These are phyloP conservation scores for Deroptyus accipitrinus DNA, from an alignment of 2,113 vertebrate species.

Conservation along the genomic window DNA sequence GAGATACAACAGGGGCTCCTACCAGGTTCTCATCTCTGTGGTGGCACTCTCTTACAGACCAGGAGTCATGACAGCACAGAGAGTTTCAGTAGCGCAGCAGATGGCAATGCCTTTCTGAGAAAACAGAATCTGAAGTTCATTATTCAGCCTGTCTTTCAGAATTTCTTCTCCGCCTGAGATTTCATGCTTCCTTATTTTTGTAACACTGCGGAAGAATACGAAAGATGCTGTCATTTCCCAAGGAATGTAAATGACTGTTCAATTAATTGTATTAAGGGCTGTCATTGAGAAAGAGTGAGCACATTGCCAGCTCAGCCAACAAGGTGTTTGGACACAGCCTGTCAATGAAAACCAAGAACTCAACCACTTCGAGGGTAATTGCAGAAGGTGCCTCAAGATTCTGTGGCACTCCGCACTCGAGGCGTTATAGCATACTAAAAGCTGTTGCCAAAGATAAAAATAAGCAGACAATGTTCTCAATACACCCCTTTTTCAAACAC, in stretches of 20 bases:
- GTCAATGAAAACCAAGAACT: not conserved
- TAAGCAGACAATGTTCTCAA: not conserved
- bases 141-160: slow-evolving; percentile 38
- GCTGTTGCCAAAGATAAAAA: not conserved
- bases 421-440: not conserved
- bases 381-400: not conserved
- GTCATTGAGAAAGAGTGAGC: not conserved
- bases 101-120: slow-evolving; percentile 22
- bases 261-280: not conserved
- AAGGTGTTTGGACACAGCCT: not conserved
- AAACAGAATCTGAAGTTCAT: slow-evolving; percentile 24
- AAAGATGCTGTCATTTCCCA: not conserved
- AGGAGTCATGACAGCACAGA: slow-evolving; percentile 19
- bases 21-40: not conserved
- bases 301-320: not conserved
- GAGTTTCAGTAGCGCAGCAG: not conserved
- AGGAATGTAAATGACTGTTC: not conserved
- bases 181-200: slow-evolving; percentile 7
- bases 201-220: not conserved
- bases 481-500: not conserved
- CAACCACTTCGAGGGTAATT: not conserved
- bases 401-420: not conserved
- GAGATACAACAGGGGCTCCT: not conserved
- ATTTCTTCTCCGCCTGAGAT: not conserved
- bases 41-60: not conserved